Evolutionary conservation across 2,888 invertebrate genomes (phyloP), one percentile per base, ranked within the genome.

Genomic region (Digitonthophagus gazella): DNA sequence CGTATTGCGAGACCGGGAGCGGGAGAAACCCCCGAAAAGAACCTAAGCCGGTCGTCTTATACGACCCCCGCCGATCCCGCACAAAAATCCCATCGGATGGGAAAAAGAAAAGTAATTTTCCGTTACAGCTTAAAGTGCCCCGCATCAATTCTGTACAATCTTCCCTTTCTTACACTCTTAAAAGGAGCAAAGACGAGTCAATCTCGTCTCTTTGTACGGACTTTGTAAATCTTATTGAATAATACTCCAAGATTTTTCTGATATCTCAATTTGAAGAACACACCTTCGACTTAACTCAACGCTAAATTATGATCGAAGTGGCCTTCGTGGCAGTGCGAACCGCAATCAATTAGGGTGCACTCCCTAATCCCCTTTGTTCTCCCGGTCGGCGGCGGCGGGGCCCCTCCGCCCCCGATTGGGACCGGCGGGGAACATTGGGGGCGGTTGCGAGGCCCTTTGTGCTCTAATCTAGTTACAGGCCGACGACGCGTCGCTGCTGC

Each of bases 391-490:
- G 28, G 28, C 6, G 22, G 11, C 28, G 28, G 8, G 28, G 28
- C 28, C 6, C 28, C 28, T 11, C 28, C 28, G n/a, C n/a, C 11
- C 28, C 28, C 28, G 28, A 44, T 44, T 44, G 28, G 72, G 55
- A 64, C 5, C 65, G 65, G 15, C 64, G 22, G 71, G 28, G 28
- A 44, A 5, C 11, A 11, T 6, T 8, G 28, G 28, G 6, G 28
- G 28, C 28, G 61, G n/a, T 73, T 74, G 74, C 69, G 71, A 72
- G 74, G 74, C 76, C 78, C 78, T 80, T 80, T 80, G 80, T 79
- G 76, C 76, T 76, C 75, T 80, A 80, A 80, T 80, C 80, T 78
- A 78, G 80, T 80, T 80, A 80, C 76, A 78, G 78, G 61, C 61
- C 61, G 19, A 20, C 61, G 18, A 16, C 57, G 15, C 16, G 16